Conservation (phyloP, 2,113 vertebrate species). For the Tamias sibiricus region DNA sequence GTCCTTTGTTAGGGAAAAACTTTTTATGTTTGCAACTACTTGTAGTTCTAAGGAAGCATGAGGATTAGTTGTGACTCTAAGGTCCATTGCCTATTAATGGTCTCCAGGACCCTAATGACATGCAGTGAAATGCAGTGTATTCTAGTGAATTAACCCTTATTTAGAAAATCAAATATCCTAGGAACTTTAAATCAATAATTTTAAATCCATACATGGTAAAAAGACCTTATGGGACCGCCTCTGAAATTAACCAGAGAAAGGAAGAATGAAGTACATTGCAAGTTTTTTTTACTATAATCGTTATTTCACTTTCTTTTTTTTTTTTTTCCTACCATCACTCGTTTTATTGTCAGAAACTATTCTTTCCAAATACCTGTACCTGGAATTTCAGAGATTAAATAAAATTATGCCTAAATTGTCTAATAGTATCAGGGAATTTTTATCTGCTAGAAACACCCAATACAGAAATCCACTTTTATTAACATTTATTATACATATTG, state of each 20-base stretch:
- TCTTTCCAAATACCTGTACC: neutral
- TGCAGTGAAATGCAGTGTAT: neutral
- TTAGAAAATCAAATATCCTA: slow-evolving; percentile 16
- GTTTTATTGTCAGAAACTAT: neutral
- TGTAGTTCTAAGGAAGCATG: neutral
- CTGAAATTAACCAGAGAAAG: slow-evolving; percentile 18
- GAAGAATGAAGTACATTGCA: neutral
- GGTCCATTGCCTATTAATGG: neutral
- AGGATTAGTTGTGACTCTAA: neutral
- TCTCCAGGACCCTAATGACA: neutral
- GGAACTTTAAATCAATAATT: slow-evolving; percentile 13
- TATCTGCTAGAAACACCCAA: neutral
- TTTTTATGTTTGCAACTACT: neutral
- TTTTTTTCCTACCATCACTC: neutral
- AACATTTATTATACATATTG: neutral
- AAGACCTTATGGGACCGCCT: neutral
- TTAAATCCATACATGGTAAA: neutral
- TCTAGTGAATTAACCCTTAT: neutral
- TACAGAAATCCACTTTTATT: slow-evolving; percentile 25
- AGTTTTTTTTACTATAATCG: neutral
- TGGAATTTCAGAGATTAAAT: slow-evolving; percentile 39
- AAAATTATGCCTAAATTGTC: slow-evolving; percentile 16
- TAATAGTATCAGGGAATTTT: neutral
- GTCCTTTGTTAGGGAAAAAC: slow-evolving; percentile 57
- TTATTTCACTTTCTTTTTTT: neutral